A percentile compares a stretch with the other conserved stretches of the same genome.
These are phyloP conservation scores for Furcula furcula DNA, from an alignment of 2,888 invertebrate species.

Conservation along the genomic window DNA sequence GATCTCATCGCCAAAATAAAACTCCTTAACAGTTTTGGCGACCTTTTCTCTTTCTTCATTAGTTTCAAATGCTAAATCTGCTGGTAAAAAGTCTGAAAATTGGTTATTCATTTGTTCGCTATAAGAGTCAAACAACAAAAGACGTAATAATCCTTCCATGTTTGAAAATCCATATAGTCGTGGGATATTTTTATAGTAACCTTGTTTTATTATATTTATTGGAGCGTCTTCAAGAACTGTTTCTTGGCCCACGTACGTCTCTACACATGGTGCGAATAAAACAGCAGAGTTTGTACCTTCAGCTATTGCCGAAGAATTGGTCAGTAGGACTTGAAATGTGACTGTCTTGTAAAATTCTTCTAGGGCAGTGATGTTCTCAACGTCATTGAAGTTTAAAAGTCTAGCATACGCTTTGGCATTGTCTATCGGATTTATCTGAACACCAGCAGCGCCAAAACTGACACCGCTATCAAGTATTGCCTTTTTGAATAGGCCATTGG, in stretches of 20 bases:
- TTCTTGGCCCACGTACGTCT: conserved; percentile 31
- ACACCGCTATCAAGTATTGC: conserved; percentile 52
- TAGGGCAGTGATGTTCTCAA: conserved; percentile 39
- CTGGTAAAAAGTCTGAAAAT: conserved; percentile 44
- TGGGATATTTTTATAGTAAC: conserved; percentile 23
- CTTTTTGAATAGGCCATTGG: conserved; percentile 50
- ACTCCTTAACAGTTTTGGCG: conserved; percentile 32
- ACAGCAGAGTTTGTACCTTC: conserved; percentile 14
- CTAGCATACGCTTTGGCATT: conserved; percentile 46
- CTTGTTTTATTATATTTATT: conserved; percentile 16
- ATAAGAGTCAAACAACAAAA: conserved; percentile 24
- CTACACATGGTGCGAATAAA: conserved; percentile 39
- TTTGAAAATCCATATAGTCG: conserved; percentile 38
- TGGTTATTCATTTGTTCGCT: conserved; percentile 35
- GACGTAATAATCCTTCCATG: conserved; percentile 39
- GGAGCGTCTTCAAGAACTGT: conserved; percentile 23
- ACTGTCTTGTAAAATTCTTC: conserved; percentile 49
- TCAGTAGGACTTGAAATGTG: conserved; percentile 32
- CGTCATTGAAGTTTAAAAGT: conserved; percentile 33
- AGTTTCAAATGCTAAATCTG: conserved; percentile 38
- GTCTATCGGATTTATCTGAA: conserved; percentile 47
- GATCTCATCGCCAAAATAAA: conserved; percentile 44
- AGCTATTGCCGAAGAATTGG: conserved; percentile 1
- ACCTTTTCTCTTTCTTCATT: conserved; percentile 31
- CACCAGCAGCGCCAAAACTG: conserved; percentile 30